Conservation (phyloP, 2,888 invertebrate genomes). For the Hypomecis punctinalis region DNA sequence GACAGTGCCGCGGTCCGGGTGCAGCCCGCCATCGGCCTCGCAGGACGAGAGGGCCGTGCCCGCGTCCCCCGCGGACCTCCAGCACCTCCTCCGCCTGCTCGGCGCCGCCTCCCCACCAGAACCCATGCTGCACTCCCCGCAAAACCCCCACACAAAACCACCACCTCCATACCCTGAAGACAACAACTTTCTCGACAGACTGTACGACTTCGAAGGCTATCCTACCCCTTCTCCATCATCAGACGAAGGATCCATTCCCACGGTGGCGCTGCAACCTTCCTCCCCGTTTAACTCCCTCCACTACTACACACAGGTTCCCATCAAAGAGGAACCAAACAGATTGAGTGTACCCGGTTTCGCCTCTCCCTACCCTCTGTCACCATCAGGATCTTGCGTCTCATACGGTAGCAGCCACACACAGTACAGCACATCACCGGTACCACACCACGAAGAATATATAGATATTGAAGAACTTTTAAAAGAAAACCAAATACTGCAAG, state of each 20-base stretch:
- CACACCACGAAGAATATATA: slow-evolving; percentile 86
- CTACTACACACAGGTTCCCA: slow-evolving; percentile 68
- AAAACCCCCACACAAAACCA: slow-evolving; percentile 75
- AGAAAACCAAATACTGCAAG: slow-evolving; percentile 83
- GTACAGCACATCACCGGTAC: slow-evolving; percentile 77
- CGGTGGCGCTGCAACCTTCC: slow-evolving; percentile 84
- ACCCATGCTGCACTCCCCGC: slow-evolving; percentile 78
- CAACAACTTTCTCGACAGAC: slow-evolving; percentile 76
- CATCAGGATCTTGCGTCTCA: slow-evolving; percentile 84
- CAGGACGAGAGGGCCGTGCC: slow-evolving; percentile 87
- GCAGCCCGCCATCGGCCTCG: slow-evolving; percentile 90
- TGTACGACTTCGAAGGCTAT: slow-evolving; percentile 81
- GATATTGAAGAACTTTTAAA: slow-evolving; percentile 86
- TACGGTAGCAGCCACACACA: slow-evolving; percentile 83
- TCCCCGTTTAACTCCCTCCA: slow-evolving; percentile 82
- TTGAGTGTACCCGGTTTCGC: slow-evolving; percentile 80
- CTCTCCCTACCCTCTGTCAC: slow-evolving; percentile 83
- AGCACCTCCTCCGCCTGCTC: slow-evolving; percentile 75
- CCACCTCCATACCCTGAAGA: slow-evolving; percentile 77
- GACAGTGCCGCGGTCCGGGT: slow-evolving; percentile 91
- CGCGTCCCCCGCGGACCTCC: slow-evolving; percentile 81
- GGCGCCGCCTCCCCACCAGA: slow-evolving; percentile 81
- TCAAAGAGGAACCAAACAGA: slow-evolving; percentile 84
- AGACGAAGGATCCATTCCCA: slow-evolving; percentile 84
- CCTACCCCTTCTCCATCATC: slow-evolving; percentile 80